These are phyloP conservation scores for Solenopsis fugax DNA, from an alignment of 1,140 invertebrate species.

Conservation along the genomic window DNA sequence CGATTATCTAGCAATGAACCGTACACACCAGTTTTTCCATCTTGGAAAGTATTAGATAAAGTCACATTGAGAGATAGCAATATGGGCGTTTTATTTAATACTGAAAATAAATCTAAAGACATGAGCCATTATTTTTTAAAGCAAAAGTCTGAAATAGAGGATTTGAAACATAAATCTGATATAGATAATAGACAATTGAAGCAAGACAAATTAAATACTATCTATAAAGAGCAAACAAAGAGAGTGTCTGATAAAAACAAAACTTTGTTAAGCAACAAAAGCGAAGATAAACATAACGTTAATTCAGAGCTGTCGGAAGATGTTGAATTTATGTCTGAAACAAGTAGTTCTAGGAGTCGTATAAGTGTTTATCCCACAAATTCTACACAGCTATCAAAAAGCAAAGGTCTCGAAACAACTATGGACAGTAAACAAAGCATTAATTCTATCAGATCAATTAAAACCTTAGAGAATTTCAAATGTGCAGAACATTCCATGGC, in stretches of 20 bases:
- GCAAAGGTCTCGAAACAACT: slow-evolving; percentile 71
- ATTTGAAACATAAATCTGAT: slow-evolving; percentile 75
- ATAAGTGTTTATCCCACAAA: slow-evolving; percentile 62
- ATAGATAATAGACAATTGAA: slow-evolving; percentile 72
- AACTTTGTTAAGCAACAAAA: slow-evolving; percentile 71
- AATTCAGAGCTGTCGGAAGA: slow-evolving; percentile 79
- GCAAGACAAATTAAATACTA: slow-evolving; percentile 72
- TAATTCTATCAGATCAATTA: slow-evolving; percentile 53
- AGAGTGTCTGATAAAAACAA: slow-evolving; percentile 80
- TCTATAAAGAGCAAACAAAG: slow-evolving; percentile 76
- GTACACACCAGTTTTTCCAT: slow-evolving; percentile 52
- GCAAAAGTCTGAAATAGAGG: slow-evolving; percentile 68
- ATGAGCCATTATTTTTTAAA: slow-evolving; percentile 70
- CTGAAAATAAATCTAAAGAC: slow-evolving; percentile 76
- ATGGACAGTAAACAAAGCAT: slow-evolving; percentile 32
- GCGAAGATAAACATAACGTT: slow-evolving; percentile 73
- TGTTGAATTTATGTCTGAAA: slow-evolving; percentile 73
- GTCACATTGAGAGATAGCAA: slow-evolving; percentile 78
- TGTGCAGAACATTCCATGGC: slow-evolving; percentile 64
- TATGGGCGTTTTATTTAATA: slow-evolving; percentile 71
- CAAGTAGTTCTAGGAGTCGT: slow-evolving; percentile 73
- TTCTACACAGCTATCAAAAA: slow-evolving; percentile 69
- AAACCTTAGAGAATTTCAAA: slow-evolving; percentile 64
- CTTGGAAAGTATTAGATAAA: slow-evolving; percentile 77
- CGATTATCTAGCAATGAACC: slow-evolving; percentile 81